Evolutionary conservation across 2,888 invertebrate genomes (phyloP), one percentile per base, ranked within the genome.

Genomic region (Drepana falcataria): DNA sequence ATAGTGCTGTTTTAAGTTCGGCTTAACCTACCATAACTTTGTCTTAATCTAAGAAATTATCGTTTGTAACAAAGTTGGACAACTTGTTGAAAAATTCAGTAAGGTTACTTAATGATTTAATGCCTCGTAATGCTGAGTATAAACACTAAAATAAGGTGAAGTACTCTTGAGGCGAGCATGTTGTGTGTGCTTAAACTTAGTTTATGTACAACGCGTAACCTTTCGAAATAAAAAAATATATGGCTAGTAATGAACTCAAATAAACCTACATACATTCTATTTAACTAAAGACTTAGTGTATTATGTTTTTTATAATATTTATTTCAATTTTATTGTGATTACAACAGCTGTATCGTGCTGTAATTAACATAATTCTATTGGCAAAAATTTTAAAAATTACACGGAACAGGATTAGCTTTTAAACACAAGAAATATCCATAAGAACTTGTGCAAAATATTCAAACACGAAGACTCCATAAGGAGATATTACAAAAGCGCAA

Each of bases 11-110:
- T 57, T 56, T 47, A 51, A 58, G 60, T 58, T 60, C 48, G 56
- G 58, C 61, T 53, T 56, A 48, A 59, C 48, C 53, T 40, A 51
- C 55, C 51, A 57, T 69, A 66, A 69, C 65, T 64, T 58, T 59
- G 40, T 48, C 56, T 53, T 62, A 65, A 64, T 64, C 62, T 59
- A 59, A 57, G 47, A 58, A 64, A 65, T 64, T 63, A 63, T 66
- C 56, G 55, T 59, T 56, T 53, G 62, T 55, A 57, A 62, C 54
- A 55, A 52, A 55, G 58, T 56, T 54, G 35, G 60, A 54, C 49
- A 53, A 61, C 57, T 56, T 48, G 55, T 55, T 53, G 49, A 55
- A 54, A 60, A 55, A 54, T 49, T 44, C 35, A 48, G 51, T 41
- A 41, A 37, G 54, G 51, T 41, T 44, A 4, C 47, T 35, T 41